These are phyloP conservation scores for Eilema depressum DNA, from an alignment of 2,888 invertebrate genomes.

Conservation along the genomic window DNA sequence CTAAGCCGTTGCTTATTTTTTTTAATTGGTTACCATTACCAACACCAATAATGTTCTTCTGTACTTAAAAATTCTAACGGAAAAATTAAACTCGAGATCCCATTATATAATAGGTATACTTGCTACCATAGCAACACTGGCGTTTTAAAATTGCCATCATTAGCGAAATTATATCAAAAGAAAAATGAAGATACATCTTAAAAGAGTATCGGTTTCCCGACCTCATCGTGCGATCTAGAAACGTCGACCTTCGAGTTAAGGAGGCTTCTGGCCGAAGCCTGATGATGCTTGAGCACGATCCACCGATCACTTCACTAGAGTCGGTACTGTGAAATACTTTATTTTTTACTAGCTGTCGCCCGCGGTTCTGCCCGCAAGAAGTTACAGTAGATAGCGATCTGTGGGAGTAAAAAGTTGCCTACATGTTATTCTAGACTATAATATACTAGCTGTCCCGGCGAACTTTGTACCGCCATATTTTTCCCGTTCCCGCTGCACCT, in stretches of 20 bases:
- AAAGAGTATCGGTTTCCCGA: slow-evolving; percentile 41
- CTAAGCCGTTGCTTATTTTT: too few relatives aligned
- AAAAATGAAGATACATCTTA: slow-evolving; percentile 15
- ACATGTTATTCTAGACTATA: too few relatives aligned
- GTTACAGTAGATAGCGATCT: too few relatives aligned
- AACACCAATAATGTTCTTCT: too few relatives aligned
- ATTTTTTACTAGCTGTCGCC: slow-evolving; percentile 37
- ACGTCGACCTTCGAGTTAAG: slow-evolving; percentile 44
- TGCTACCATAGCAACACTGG: neutral
- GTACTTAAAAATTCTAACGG: too few relatives aligned
- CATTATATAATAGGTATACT: neutral
- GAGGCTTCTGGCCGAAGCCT: slow-evolving; percentile 19
- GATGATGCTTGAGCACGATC: slow-evolving; percentile 51
- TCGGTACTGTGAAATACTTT: slow-evolving; percentile 37
- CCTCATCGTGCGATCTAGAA: slow-evolving; percentile 45
- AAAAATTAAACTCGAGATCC: too few relatives aligned
- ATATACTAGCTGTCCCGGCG: too few relatives aligned
- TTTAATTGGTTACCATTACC: too few relatives aligned
- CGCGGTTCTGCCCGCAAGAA: neutral
- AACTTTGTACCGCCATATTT: too few relatives aligned
- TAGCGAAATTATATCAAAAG: slow-evolving; percentile 6
- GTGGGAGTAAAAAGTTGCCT: too few relatives aligned
- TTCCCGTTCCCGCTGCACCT: too few relatives aligned
- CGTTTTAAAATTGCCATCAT: neutral
- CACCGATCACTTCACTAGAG: slow-evolving; percentile 32